Evolutionary conservation across 2,888 invertebrate species (phyloP).

Genomic region (Harmothoe impar): DNA sequence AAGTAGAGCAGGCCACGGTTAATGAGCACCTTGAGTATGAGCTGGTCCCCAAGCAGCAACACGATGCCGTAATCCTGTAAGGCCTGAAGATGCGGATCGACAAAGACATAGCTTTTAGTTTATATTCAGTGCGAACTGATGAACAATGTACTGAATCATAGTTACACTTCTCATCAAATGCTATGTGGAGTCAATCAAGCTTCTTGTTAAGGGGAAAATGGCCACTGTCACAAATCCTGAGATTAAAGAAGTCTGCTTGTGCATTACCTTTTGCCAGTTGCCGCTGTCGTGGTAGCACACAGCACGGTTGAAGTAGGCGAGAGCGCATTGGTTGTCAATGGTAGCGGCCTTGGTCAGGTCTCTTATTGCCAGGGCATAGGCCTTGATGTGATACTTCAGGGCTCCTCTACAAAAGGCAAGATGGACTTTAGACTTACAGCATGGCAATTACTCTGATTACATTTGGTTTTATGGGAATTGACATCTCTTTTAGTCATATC

Average conservation of each 20-base stretch:
- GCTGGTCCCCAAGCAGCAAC: slow-evolving; percentile 79
- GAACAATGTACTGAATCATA: neutral
- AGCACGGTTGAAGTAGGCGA: slow-evolving; percentile 83
- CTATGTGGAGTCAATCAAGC: too few relatives aligned
- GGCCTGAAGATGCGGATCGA: slow-evolving; percentile 73
- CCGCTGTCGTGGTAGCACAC: slow-evolving; percentile 82
- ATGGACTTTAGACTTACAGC: too few relatives aligned
- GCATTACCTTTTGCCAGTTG: slow-evolving; percentile 65
- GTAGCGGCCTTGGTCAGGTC: slow-evolving; percentile 81
- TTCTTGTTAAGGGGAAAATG: too few relatives aligned
- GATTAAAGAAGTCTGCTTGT: too few relatives aligned
- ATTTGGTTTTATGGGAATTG: neutral
- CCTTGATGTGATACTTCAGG: slow-evolving; percentile 82
- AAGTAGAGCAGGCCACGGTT: slow-evolving; percentile 83
- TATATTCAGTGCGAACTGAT: neutral
- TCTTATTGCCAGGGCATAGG: slow-evolving; percentile 81
- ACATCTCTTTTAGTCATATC: too few relatives aligned
- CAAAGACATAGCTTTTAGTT: neutral
- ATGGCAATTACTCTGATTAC: neutral
- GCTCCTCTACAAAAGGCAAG: slow-evolving; percentile 78
- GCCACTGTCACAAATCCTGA: too few relatives aligned
- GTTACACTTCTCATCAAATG: neutral
- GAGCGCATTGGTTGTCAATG: slow-evolving; percentile 80
- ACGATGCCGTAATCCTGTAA: slow-evolving; percentile 83
- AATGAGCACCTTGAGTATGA: slow-evolving; percentile 81